Conservation (phyloP, 2,797 vertebrate genomes). For the Melanotaenia parkinsoni region DNA sequence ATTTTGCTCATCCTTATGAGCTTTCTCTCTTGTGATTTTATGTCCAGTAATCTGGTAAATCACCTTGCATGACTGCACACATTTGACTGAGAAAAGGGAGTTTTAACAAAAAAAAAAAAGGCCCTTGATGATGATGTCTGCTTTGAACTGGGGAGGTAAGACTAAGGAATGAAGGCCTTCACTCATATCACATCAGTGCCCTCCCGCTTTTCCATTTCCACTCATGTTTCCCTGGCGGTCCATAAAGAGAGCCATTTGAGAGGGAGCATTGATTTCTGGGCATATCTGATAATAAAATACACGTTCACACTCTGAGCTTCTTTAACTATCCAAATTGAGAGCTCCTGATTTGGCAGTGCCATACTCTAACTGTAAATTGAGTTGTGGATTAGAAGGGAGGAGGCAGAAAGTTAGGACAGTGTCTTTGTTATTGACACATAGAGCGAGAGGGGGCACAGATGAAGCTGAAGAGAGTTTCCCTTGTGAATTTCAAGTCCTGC, state of each 20-base stretch:
- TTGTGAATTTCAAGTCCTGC: conserved; percentile 30
- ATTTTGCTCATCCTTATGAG: conserved; percentile 52
- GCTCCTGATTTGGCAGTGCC: conserved; percentile 74
- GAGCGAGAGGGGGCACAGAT: conserved; percentile 44
- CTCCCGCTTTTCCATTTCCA: conserved; percentile 71
- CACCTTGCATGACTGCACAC: conserved; percentile 66
- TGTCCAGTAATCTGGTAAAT: conserved; percentile 67
- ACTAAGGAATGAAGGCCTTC: conserved; percentile 72
- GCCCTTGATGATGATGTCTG: conserved; percentile 72
- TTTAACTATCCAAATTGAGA: conserved; percentile 84
- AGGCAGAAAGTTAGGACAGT: conserved; percentile 49
- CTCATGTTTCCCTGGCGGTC: conserved; percentile 80
- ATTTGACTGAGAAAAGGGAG: conserved; percentile 69
- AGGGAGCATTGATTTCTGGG: conserved; percentile 82
- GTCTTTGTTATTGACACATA: conserved; percentile 65
- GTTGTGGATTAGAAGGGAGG: conserved; percentile 67
- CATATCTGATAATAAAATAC: conserved; percentile 83
- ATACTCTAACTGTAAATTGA: conserved; percentile 81
- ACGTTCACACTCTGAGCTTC: conserved; percentile 73
- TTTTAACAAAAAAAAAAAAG: conserved; percentile 73
- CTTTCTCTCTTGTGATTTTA: conserved; percentile 65
- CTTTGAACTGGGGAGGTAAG: conserved; percentile 68
- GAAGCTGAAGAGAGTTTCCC: conserved; percentile 34
- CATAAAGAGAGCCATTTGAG: conserved; percentile 84
- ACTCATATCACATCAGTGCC: conserved; percentile 70